These are phyloP conservation scores for Therioaphis trifolii DNA, from an alignment of 2,888 invertebrate species.

Conservation along the genomic window DNA sequence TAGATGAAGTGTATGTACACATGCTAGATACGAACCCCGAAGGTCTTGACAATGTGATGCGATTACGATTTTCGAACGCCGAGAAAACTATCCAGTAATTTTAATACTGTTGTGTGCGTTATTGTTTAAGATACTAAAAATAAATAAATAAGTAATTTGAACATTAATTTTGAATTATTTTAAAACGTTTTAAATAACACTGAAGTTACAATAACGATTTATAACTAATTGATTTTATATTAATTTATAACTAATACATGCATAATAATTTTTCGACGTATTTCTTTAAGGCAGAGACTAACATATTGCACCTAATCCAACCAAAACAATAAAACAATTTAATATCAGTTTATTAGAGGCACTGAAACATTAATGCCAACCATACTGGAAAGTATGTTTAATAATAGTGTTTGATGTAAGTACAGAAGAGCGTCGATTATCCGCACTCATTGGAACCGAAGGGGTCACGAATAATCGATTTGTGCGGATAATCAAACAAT, in stretches of 20 bases:
- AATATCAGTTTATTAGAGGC: too few relatives aligned
- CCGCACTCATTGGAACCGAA: too few relatives aligned
- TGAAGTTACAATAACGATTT: neutral
- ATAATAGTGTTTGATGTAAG: too few relatives aligned
- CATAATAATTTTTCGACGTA: too few relatives aligned
- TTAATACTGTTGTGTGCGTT: slow-evolving; percentile 58
- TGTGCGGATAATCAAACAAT: too few relatives aligned
- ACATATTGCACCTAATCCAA: neutral
- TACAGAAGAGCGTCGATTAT: too few relatives aligned
- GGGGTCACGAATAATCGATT: too few relatives aligned
- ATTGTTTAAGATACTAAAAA: slow-evolving; percentile 58
- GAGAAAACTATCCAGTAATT: slow-evolving; percentile 62
- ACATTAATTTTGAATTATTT: slow-evolving; percentile 19
- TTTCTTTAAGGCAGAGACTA: neutral
- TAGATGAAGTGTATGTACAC: slow-evolving; percentile 87
- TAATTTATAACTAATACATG: too few relatives aligned
- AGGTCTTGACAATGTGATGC: slow-evolving; percentile 76
- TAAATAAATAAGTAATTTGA: slow-evolving; percentile 27
- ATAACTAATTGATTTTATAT: neutral
- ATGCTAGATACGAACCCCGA: slow-evolving; percentile 88
- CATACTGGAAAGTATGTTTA: too few relatives aligned
- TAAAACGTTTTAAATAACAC: neutral
- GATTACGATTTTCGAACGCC: slow-evolving; percentile 66
- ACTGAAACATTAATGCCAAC: too few relatives aligned
- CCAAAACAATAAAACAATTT: neutral